Base-by-base conservation (phyloP, 2,797 vertebrate species). In the Perodicticus potto region DNA sequence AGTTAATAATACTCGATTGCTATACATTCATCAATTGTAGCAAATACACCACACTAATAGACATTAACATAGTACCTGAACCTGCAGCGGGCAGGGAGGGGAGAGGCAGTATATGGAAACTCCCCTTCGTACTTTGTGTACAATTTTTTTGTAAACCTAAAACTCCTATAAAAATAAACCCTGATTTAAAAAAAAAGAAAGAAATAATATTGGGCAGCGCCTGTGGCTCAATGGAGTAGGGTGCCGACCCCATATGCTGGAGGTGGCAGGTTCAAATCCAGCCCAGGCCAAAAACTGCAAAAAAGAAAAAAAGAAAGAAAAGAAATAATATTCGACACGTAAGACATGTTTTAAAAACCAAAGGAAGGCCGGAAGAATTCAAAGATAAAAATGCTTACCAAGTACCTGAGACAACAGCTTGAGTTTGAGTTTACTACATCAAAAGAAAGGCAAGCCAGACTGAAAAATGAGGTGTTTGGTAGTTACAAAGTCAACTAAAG, bases 311-410 rank as follows among this genome's bases (percentile, higher is more conserved):
- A 45, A n/a, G n/a, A 40, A 40, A 53, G 49, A 81, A 73, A 49
- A 80, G 7, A 84, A 86, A 61, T 74, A 78, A 85, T 17, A 65
- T n/a, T n/a, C n/a, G n/a, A n/a, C n/a, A n/a, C n/a, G n/a, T 8
- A 69, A 63, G 73, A 76, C 22, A 45, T 23, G 1, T 59, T 72
- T 74, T 55, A 25, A 86, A 91, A 93, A 77, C 22, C 55, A 81
- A 93, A 90, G 49, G 74, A 90, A 92, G 59, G 2, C n/a, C 23
- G 29, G 29, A 19, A 67, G 13, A 70, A 72, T 27, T 86, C 91
- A 85, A 59, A 76, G 63, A 90, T 57, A 84, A 84, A 93, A 88
- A 23, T 81, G 25, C 53, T 91, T 67, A 76, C 19, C 29, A 65
- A 53, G 45, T 70, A 55, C 77, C 32, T 96, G 81, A 27, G 34